Conservation (phyloP, 2,113 vertebrate species). For the Zootoca vivipara region DNA sequence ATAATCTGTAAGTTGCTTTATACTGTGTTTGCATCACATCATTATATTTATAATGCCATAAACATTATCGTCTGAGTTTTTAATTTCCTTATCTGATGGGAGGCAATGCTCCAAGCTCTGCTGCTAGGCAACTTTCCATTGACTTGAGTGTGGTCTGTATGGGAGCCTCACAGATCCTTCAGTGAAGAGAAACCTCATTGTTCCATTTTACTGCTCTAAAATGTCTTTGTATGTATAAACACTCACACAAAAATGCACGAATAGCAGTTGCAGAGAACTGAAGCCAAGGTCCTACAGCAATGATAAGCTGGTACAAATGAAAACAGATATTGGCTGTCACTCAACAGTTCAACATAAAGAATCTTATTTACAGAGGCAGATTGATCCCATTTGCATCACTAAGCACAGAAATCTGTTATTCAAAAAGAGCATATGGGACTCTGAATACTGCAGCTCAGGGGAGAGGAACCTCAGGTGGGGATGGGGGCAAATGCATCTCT, state of each 20-base stretch:
- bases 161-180: neutral
- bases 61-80: conserved; percentile 10
- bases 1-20: conserved; percentile 21
- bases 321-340: neutral
- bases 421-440: neutral
- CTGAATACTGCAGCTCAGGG: neutral
- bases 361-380: neutral
- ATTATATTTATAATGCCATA: neutral
- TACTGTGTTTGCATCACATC: conserved; percentile 41
- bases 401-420: neutral
- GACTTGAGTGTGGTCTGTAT: neutral
- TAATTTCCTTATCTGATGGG: neutral
- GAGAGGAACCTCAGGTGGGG: no score
- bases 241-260: neutral
- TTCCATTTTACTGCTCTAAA: neutral
- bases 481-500: no score
- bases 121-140: neutral
- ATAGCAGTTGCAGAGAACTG: neutral
- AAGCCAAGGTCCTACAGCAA: neutral
- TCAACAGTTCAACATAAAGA: neutral
- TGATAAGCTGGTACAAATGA: neutral
- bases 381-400: neutral
- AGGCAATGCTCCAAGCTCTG: neutral
- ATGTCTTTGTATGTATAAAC: neutral
- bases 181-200: neutral